Conservation (phyloP, 1,140 invertebrate genomes). For the Brachionus angularis region DNA sequence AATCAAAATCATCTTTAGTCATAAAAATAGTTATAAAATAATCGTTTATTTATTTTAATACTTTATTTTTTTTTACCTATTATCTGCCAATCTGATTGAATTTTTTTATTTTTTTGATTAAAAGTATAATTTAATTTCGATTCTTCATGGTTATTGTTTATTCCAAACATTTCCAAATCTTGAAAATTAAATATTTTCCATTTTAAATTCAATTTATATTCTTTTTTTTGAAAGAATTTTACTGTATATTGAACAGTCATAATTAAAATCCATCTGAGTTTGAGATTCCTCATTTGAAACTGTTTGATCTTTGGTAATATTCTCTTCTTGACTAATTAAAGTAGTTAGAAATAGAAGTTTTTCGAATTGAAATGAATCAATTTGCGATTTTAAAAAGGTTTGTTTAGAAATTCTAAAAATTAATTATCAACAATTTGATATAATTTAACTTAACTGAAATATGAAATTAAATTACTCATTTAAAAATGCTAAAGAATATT, state of each 20-base stretch:
- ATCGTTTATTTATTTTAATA: no score
- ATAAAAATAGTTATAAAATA: not conserved
- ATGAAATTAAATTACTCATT: not conserved
- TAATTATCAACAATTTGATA: not conserved
- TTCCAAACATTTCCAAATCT: conserved; percentile 1
- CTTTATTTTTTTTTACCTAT: no score
- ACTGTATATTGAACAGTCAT: not conserved
- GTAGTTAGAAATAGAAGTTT: not conserved
- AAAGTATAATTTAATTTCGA: no score
- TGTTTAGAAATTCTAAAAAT: not conserved
- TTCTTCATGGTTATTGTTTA: no score
- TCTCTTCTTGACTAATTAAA: not conserved
- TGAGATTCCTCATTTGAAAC: conserved; percentile 1
- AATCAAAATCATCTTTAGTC: conserved; percentile 11
- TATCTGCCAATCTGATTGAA: conserved; percentile 30
- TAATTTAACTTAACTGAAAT: no score
- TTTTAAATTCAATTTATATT: no score
- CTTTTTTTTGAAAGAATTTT: no score
- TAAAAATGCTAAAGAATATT: conserved; percentile 11
- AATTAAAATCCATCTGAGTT: conserved; percentile 4
- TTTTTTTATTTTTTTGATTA: not conserved
- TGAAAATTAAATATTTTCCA: no score
- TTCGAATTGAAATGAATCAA: not conserved
- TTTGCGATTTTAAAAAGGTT: not conserved
- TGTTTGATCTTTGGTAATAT: conserved; percentile 3